Evolutionary conservation across 2,888 invertebrate genomes (phyloP).

Genomic region (Mystacides longicornis): DNA sequence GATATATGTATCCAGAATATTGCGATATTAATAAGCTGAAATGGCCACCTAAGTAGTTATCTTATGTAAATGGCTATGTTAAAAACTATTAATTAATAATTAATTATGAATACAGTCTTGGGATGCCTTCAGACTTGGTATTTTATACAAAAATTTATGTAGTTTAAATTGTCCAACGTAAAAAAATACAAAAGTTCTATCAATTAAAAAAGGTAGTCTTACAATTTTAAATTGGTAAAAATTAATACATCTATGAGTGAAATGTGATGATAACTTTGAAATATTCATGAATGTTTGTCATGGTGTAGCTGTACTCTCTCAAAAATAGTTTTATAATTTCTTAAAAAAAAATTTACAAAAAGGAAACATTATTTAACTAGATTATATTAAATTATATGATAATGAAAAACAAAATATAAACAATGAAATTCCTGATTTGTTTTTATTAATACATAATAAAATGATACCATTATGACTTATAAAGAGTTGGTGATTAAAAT

Average conservation of each 20-base stretch:
- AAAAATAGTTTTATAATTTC: conserved; percentile 12
- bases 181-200: conserved; percentile 41
- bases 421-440: conserved; percentile 8
- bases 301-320: conserved; percentile 11
- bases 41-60: conserved; percentile 20
- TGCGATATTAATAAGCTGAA: conserved; percentile 13
- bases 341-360: conserved; percentile 5
- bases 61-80: conserved; percentile 22
- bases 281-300: background rate
- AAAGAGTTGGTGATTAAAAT: conserved; percentile 7
- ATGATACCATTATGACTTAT: conserved; percentile 4
- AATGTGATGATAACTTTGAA: background rate
- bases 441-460: conserved; percentile 1
- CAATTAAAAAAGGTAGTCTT: conserved; percentile 23
- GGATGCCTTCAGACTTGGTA: conserved; percentile 27
- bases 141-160: conserved; percentile 38
- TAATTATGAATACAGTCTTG: conserved; percentile 25
- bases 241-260: conserved; percentile 13
- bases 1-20: conserved; percentile 17
- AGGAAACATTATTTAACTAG: conserved; percentile 5
- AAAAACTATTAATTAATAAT: conserved; percentile 21
- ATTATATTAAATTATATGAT: conserved; percentile 5
- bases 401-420: conserved; percentile 9
- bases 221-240: conserved; percentile 22
- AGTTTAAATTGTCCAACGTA: conserved; percentile 33